Evolutionary conservation across 2,797 vertebrate genomes (phyloP).

Genomic region (Sebastes baramenuke): DNA sequence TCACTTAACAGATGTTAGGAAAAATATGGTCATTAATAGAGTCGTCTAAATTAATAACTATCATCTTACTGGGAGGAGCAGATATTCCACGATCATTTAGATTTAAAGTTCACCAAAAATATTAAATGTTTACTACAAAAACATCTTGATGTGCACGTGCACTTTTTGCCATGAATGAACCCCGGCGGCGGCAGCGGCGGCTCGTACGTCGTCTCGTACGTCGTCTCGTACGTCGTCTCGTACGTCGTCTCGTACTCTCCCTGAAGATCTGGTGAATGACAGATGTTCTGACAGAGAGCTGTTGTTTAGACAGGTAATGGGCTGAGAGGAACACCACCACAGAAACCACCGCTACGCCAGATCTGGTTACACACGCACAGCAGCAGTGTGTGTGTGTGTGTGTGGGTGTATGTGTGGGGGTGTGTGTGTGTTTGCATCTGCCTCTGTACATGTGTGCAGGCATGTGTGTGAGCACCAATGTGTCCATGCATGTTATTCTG

Average conservation of each 20-base stretch:
- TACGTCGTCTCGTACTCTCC: not conserved
- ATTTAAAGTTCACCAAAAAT: not conserved
- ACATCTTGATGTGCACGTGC: not conserved
- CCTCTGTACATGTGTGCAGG: not conserved
- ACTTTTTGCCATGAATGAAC: not conserved
- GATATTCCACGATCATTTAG: not conserved
- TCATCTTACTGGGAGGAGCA: not conserved
- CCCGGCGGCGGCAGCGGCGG: not conserved
- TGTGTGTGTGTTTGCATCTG: not conserved
- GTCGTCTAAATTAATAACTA: not conserved
- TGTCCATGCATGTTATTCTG: not conserved
- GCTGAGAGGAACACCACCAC: slow-evolving; percentile 70
- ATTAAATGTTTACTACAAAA: not conserved
- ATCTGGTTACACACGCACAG: slow-evolving; percentile 67
- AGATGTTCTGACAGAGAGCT: slow-evolving; percentile 42
- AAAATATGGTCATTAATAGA: not conserved
- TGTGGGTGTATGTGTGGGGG: slow-evolving; percentile 9
- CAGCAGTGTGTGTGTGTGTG: slow-evolving; percentile 10
- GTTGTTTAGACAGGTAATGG: slow-evolving; percentile 76
- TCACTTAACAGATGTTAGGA: too few relatives aligned
- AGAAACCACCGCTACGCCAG: slow-evolving; percentile 66
- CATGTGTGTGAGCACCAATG: not conserved
- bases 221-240: too few relatives aligned
- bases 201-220: too few relatives aligned
- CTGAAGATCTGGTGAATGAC: slow-evolving; percentile 31